These are phyloP conservation scores for Chironomus tepperi DNA, from an alignment of 1,140 invertebrate species.

Conservation along the genomic window DNA sequence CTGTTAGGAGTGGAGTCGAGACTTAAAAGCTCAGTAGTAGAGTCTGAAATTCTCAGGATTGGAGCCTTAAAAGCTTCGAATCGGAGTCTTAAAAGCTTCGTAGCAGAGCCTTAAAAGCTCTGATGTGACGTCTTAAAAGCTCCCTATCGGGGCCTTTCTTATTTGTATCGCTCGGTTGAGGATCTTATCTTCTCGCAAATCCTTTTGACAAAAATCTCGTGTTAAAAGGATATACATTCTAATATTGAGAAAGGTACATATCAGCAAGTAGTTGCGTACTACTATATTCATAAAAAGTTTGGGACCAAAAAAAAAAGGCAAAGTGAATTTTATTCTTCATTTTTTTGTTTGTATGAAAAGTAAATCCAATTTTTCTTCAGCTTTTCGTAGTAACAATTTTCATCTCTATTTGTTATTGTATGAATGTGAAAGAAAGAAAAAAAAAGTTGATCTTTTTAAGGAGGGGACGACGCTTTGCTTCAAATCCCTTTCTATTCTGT, in stretches of 20 bases:
- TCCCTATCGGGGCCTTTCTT: too few species aligned
- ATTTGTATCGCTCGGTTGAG: too few species aligned
- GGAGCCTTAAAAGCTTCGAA: too few species aligned
- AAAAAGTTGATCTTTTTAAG: conserved; percentile 9
- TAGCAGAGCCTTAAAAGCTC: too few species aligned
- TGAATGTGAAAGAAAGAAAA: background rate
- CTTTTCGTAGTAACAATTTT: background rate
- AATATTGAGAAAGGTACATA: background rate
- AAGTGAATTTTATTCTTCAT: conserved; percentile 16
- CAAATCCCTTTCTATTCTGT: background rate
- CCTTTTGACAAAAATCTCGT: conserved; percentile 7
- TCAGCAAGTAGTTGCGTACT: conserved; percentile 10
- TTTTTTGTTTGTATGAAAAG: background rate
- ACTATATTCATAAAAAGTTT: background rate
- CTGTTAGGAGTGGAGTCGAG: too few species aligned
- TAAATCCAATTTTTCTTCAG: conserved; percentile 15
- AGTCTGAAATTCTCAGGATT: too few species aligned
- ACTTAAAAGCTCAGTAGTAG: too few species aligned
- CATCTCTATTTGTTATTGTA: background rate
- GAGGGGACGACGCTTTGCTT: background rate
- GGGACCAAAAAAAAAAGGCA: background rate
- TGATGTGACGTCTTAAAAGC: too few species aligned
- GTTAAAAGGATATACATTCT: background rate
- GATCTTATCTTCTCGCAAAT: conserved; percentile 14
- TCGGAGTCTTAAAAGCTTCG: too few species aligned